A percentile compares a stretch with the other conserved stretches of the same genome.
Evolutionary conservation across 2,113 vertebrate species (phyloP).

Genomic region (Azemiops feae): DNA sequence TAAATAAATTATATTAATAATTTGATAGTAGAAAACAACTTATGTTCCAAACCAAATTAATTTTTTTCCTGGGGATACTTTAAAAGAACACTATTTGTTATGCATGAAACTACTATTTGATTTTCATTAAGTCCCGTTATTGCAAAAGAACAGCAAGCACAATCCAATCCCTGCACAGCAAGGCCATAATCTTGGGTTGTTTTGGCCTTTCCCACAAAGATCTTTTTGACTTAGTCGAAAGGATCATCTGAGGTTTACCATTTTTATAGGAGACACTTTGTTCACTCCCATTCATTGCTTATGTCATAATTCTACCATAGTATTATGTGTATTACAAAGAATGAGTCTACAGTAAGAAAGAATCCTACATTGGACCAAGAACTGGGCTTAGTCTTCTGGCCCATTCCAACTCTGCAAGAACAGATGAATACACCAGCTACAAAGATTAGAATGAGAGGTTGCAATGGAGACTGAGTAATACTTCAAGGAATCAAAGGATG

Average conservation of each 20-base stretch:
- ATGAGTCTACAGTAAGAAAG: not conserved
- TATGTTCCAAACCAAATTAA: not conserved
- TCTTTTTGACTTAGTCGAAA: not conserved
- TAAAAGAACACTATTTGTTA: not conserved
- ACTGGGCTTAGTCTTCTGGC: not conserved
- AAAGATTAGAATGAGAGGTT: not conserved
- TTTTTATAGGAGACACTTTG: not conserved
- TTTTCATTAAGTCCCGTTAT: not conserved
- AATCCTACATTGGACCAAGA: not conserved
- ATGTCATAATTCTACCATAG: not conserved
- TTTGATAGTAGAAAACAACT: not conserved
- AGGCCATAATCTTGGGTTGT: not conserved
- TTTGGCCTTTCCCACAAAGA: not conserved
- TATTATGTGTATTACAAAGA: too few relatives aligned
- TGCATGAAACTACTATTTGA: not conserved
- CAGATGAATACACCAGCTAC: not conserved
- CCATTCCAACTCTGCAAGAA: not conserved
- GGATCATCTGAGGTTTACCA: not conserved
- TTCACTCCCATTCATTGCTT: not conserved
- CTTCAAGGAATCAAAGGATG: not conserved
- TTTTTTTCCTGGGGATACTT: not conserved
- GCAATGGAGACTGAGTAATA: not conserved
- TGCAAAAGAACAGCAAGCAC: not conserved
- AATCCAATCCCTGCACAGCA: not conserved
- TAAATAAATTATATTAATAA: not conserved